Conservation (phyloP, 1,140 invertebrate genomes). For the Pinna nobilis region DNA sequence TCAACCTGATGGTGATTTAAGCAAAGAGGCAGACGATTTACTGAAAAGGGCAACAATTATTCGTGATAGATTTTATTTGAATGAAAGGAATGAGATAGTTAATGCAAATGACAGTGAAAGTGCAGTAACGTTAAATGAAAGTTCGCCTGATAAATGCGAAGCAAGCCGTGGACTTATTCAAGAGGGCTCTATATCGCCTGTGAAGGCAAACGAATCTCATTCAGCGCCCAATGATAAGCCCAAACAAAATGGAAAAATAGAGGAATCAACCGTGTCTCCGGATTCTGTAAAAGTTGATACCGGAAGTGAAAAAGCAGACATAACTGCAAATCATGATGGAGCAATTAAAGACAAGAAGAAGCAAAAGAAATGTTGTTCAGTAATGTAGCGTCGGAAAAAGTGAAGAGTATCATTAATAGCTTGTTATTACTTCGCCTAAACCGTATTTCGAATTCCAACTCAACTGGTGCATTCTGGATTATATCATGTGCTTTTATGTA, state of each 20-base stretch:
- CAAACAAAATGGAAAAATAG: conserved; percentile 60
- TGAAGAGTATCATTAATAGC: background rate
- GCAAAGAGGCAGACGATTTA: conserved; percentile 95
- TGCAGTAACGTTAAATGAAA: too few relatives aligned
- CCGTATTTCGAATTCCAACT: background rate
- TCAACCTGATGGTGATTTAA: conserved; percentile 94
- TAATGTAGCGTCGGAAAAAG: conserved; percentile 53
- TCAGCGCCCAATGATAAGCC: conserved; percentile 33
- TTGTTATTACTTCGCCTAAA: background rate
- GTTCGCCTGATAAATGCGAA: background rate
- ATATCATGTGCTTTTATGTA: too few relatives aligned
- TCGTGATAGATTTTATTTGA: conserved; percentile 66
- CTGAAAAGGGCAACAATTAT: conserved; percentile 81
- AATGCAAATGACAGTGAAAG: background rate
- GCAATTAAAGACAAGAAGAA: conserved; percentile 61
- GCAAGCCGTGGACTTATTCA: conserved; percentile 7
- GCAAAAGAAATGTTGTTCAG: conserved; percentile 61
- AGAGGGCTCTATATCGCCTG: conserved; percentile 28
- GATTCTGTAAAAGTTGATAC: conserved; percentile 46
- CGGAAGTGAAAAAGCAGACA: conserved; percentile 28
- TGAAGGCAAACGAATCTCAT: conserved; percentile 18
- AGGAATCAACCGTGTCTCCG: conserved; percentile 49
- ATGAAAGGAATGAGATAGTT: conserved; percentile 42
- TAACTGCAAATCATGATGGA: conserved; percentile 14
- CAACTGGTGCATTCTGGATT: conserved; percentile 14